Conservation (phyloP, 2,888 invertebrate species). For the Amphipyra berbera region DNA sequence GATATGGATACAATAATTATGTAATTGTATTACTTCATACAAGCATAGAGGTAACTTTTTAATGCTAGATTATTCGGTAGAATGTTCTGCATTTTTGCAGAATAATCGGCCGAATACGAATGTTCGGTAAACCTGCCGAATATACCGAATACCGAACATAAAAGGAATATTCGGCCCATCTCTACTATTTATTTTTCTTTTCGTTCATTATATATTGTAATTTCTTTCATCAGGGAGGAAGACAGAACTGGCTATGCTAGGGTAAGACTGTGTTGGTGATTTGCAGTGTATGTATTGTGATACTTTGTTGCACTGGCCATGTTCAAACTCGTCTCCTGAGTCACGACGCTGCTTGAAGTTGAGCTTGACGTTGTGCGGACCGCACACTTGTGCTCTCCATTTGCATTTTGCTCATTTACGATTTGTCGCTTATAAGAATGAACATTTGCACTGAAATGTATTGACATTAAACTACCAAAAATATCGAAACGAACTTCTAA, state of each 20-base stretch:
- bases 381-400: conserved; percentile 58
- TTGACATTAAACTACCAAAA: conserved; percentile 48
- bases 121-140: too few relatives aligned
- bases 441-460: conserved; percentile 69
- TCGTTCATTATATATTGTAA: conserved; percentile 74
- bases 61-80: too few relatives aligned
- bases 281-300: conserved; percentile 82
- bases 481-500: conserved; percentile 47
- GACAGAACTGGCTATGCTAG: conserved; percentile 89
- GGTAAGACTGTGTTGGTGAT: conserved; percentile 88
- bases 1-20: too few relatives aligned
- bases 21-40: too few relatives aligned
- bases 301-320: conserved; percentile 74
- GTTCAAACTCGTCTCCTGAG: conserved; percentile 18
- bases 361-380: conserved; percentile 68
- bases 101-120: too few relatives aligned
- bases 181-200: conserved; percentile 62
- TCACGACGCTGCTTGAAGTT: conserved; percentile 55
- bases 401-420: conserved; percentile 74
- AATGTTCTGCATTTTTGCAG: too few relatives aligned
- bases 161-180: too few relatives aligned
- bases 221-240: conserved; percentile 90
- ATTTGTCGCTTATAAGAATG: conserved; percentile 76
- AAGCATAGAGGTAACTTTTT: too few relatives aligned
- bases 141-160: too few relatives aligned